Evolutionary conservation across 2,113 vertebrate species (phyloP).

Genomic region (Ornithorhynchus anatinus): DNA sequence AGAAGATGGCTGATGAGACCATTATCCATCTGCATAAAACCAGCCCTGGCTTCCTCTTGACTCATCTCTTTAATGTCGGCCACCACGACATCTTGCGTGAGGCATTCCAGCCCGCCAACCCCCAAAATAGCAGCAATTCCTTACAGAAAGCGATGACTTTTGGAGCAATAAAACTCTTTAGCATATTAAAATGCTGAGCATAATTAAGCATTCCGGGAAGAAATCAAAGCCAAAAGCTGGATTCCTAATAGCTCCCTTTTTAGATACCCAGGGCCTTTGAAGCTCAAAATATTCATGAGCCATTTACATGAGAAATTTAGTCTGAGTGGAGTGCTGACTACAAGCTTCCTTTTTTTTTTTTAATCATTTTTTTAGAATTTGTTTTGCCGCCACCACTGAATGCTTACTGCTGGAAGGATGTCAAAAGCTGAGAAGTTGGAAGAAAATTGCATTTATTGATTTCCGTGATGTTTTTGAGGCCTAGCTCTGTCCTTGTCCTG

Average conservation of each 20-base stretch:
- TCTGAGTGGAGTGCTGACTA: background rate
- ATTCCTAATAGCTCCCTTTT: background rate
- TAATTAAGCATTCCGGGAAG: conserved; percentile 22
- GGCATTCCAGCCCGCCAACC: background rate
- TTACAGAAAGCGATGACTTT: conserved; percentile 15
- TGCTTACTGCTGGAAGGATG: background rate
- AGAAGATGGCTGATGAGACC: conserved; percentile 43
- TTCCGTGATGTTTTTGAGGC: background rate
- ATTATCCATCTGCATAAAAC: conserved; percentile 15
- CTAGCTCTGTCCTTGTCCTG: background rate
- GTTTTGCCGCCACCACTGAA: background rate
- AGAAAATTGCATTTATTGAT: background rate
- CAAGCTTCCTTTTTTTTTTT: background rate
- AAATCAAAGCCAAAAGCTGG: conserved; percentile 5
- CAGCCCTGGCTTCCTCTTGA: background rate
- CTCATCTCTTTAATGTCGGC: conserved; percentile 25
- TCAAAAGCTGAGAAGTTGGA: background rate
- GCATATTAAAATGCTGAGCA: conserved; percentile 32
- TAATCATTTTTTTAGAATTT: background rate
- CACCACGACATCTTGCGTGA: background rate
- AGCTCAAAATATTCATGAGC: conserved; percentile 11
- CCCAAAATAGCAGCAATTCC: conserved; percentile 30
- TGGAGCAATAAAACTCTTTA: background rate
- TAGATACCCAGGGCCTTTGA: conserved; percentile 8
- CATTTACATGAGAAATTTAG: background rate